phyloP scores from a whole-genome alignment of 2,113 vertebrate species.

The Mesitornis unicolor region DNA sequence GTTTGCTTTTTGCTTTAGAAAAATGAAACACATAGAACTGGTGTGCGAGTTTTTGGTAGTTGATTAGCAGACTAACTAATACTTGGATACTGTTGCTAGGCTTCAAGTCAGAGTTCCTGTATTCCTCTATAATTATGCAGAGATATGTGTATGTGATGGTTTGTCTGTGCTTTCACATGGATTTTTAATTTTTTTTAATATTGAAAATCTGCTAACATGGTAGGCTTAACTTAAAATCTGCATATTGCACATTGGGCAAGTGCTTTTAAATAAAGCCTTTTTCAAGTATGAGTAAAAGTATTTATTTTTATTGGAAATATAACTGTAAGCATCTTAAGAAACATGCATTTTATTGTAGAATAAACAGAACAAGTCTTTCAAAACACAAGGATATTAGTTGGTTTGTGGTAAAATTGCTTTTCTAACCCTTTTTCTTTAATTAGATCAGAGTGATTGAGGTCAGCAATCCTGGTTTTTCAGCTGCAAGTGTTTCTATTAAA shows the following conservation, averaged over 20 bases:
- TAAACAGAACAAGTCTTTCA: not conserved
- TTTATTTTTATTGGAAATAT: not conserved
- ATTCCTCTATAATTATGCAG: conserved; percentile 69
- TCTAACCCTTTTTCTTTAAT: not conserved
- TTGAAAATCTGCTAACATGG: not conserved
- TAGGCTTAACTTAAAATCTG: not conserved
- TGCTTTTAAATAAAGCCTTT: conserved; percentile 4
- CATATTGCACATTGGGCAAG: not conserved
- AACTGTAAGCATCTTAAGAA: not conserved
- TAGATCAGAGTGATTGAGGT: not conserved
- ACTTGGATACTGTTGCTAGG: conserved; percentile 83
- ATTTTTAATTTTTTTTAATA: conserved; percentile 19
- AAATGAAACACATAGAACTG: conserved; percentile 40
- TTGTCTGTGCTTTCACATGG: conserved; percentile 58
- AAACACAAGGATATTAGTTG: not conserved
- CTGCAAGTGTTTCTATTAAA: not conserved
- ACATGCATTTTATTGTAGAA: not conserved
- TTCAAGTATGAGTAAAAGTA: not conserved
- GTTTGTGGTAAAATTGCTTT: not conserved
- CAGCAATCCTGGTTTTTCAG: not conserved
- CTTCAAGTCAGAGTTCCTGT: conserved; percentile 65
- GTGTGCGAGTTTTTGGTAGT: conserved; percentile 65
- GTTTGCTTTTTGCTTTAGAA: not conserved
- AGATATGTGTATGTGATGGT: conserved; percentile 50
- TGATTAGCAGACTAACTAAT: conserved; percentile 70